These are phyloP conservation scores for Coecobrya sp. DNA, from an alignment of 2,888 invertebrate genomes.

Conservation along the genomic window DNA sequence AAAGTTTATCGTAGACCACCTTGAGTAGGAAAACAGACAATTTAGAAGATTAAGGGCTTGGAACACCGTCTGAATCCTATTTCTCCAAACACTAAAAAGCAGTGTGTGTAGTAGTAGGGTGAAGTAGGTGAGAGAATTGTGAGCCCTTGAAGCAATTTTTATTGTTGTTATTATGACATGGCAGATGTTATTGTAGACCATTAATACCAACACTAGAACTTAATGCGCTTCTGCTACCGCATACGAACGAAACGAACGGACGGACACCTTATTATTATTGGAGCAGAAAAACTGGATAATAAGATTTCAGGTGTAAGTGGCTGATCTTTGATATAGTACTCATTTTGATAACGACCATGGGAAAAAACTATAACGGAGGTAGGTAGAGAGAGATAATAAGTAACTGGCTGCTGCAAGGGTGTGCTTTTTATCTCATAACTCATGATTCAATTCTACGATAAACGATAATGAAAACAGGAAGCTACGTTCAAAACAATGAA, in stretches of 20 bases:
- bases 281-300: slow-evolving; percentile 76
- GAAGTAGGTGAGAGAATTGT: slow-evolving; percentile 65
- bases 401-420: slow-evolving; percentile 49
- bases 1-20: slow-evolving; percentile 76
- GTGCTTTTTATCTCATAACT: slow-evolving; percentile 57
- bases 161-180: slow-evolving; percentile 67
- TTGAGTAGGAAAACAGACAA: slow-evolving; percentile 77
- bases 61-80: slow-evolving; percentile 71
- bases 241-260: slow-evolving; percentile 22
- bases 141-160: slow-evolving; percentile 74
- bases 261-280: slow-evolving; percentile 70
- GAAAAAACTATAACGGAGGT: slow-evolving; percentile 54
- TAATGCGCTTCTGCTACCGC: slow-evolving; percentile 27
- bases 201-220: slow-evolving; percentile 47
- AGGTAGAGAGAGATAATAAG: slow-evolving; percentile 38
- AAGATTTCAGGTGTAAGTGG: slow-evolving; percentile 77
- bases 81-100: slow-evolving; percentile 35
- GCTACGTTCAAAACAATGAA: slow-evolving; percentile 54
- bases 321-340: slow-evolving; percentile 76
- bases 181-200: slow-evolving; percentile 77
- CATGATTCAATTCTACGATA: slow-evolving; percentile 64
- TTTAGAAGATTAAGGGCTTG: slow-evolving; percentile 82
- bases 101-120: slow-evolving; percentile 49
- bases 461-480: slow-evolving; percentile 73
- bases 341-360: slow-evolving; percentile 72